Evolutionary conservation across 2,888 invertebrate species (phyloP), one percentile per base, ranked within the genome.

Genomic region (Mesorhabditis belari): DNA sequence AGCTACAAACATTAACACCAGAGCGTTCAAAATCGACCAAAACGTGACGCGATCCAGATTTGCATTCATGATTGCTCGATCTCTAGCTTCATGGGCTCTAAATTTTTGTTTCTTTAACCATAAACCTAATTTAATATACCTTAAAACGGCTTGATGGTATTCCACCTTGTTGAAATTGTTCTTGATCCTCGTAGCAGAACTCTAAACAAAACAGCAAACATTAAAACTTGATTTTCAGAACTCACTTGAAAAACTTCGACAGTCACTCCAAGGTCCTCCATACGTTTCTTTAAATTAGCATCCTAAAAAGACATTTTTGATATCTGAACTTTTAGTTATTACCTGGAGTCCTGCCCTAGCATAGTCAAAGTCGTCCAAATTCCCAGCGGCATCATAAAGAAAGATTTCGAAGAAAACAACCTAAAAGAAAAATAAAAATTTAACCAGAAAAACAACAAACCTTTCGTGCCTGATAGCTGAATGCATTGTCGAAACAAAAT

Each of bases 401-500:
- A 71, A 78, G 12, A 78, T 69, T 62, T 77, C 70, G 63, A 73
- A 75, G 65, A 73, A 73, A 1, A 76, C 82, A 5, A 89, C 61
- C 65, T 63, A 12, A 24, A 57, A 54, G 12, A 21, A 49, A 27
- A 5, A 27, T 4, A 3, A 55, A 35, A 23, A 55, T n/a, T n/a
- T n/a, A 19, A 27, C 52, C 21, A 5, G n/a, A 12, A 57, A 21
- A n/a, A n/a, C 5, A 5, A 28, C n/a, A 65, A 3, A 77, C 88
- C 81, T 92, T 92, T 17, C 86, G 84, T 69, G 89, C 89, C 77
- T 89, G 90, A n/a, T 87, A 83, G 81, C 90, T 90, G 81, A 88
- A 89, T 0, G 87, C 87, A 81, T 92, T 92, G 80, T 92, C 92
- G 76, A 92, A 90, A 77, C 92, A 92, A 76, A 92, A 86, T 65